phyloP scores from a whole-genome alignment of 2,113 vertebrate species.

The Grammomys dolichurus region DNA sequence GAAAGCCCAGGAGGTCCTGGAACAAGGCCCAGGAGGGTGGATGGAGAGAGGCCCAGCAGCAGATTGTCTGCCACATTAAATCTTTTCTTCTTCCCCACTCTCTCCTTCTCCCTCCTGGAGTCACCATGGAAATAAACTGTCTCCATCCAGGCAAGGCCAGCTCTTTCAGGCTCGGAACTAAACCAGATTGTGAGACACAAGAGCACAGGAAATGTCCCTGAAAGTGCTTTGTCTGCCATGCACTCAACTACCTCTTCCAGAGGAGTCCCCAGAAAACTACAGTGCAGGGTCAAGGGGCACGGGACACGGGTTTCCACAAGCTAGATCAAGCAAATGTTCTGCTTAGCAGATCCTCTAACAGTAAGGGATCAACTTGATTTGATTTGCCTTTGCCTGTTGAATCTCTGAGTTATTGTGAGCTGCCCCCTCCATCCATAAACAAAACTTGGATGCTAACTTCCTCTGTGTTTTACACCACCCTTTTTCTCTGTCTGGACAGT shows the following conservation, averaged over 20 bases:
- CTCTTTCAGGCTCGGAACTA: not conserved
- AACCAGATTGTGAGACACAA: not conserved
- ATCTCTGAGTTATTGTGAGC: constrained; percentile 46
- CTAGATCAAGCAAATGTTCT: not conserved
- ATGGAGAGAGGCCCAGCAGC: not conserved
- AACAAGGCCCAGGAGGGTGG: not conserved
- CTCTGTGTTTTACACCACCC: not conserved
- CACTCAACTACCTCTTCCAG: not conserved
- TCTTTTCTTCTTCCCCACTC: not conserved
- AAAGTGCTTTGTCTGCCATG: not conserved
- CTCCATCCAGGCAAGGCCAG: not conserved
- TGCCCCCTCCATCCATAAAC: not conserved
- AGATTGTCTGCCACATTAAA: not conserved
- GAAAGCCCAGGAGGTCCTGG: not conserved
- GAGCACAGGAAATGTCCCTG: not conserved
- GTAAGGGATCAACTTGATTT: constrained; percentile 23
- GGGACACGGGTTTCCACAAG: not conserved
- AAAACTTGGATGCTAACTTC: not conserved
- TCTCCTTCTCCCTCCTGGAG: not conserved
- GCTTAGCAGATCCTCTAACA: constrained; percentile 1
- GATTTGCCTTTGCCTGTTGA: constrained; percentile 62
- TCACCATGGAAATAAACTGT: not conserved
- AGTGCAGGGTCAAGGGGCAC: not conserved
- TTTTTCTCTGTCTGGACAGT: constrained; percentile 7
- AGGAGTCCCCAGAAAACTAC: not conserved